These are phyloP conservation scores for Amphiduros pacificus DNA, from an alignment of 2,888 invertebrate genomes.

Conservation along the genomic window DNA sequence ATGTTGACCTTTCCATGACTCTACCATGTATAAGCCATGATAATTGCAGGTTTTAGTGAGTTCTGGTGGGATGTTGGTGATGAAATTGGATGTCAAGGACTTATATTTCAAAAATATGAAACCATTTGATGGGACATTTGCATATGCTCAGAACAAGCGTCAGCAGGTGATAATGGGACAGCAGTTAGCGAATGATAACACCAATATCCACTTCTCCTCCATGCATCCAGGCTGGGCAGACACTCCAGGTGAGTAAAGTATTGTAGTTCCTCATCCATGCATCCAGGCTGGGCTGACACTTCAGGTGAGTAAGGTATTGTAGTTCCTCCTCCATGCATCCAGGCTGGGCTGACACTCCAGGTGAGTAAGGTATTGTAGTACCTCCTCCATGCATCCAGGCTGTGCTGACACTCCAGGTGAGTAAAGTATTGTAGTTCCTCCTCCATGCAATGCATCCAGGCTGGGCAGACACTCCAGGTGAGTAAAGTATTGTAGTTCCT, in stretches of 20 bases:
- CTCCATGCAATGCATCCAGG: constrained; percentile 63
- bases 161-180: constrained; percentile 61
- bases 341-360: too few relatives aligned
- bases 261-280: too few relatives aligned
- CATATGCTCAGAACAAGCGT: constrained; percentile 63
- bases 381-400: constrained; percentile 63
- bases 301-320: constrained; percentile 29
- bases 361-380: too few relatives aligned
- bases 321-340: too few relatives aligned
- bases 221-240: constrained; percentile 65
- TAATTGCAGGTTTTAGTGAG: constrained; percentile 56
- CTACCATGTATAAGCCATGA: too few relatives aligned
- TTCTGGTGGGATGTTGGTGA: constrained; percentile 62
- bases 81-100: constrained; percentile 59
- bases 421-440: too few relatives aligned
- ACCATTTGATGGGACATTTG: constrained; percentile 61
- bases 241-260: constrained; percentile 55
- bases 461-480: constrained; percentile 63
- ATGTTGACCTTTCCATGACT: too few relatives aligned
- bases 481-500: background rate
- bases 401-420: constrained; percentile 64
- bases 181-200: constrained; percentile 55
- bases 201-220: constrained; percentile 60
- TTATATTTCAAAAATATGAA: constrained; percentile 60
- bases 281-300: too few relatives aligned